Evolutionary conservation across 1,140 invertebrate genomes (phyloP).

Genomic region (Sitophilus oryzae): DNA sequence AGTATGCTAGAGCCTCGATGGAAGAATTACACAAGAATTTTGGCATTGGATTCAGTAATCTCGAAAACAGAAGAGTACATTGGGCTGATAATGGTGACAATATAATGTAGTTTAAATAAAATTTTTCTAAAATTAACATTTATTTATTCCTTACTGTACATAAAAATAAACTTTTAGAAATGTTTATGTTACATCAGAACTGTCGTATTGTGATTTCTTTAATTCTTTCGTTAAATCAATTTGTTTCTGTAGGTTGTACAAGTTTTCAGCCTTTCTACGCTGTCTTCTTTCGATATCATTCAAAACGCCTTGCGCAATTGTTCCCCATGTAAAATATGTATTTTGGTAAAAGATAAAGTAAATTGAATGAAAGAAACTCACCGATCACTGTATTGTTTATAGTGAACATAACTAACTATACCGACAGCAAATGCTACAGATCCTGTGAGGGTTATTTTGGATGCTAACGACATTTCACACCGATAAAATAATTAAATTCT

Average conservation of each 20-base stretch:
- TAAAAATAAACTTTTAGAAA: neutral
- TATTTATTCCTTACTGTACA: constrained; percentile 4
- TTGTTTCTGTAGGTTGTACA: constrained; percentile 64
- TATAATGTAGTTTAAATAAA: constrained; percentile 11
- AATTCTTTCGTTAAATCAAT: constrained; percentile 62
- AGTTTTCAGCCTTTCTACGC: constrained; percentile 65
- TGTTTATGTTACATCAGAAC: constrained; percentile 6
- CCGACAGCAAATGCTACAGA: constrained; percentile 46
- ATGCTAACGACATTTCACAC: constrained; percentile 49
- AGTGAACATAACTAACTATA: constrained; percentile 61
- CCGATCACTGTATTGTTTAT: constrained; percentile 58
- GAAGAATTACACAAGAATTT: constrained; percentile 43
- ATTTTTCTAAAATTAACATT: neutral
- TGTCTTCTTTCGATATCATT: constrained; percentile 68
- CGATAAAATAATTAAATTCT: too few species aligned
- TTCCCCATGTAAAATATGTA: constrained; percentile 47
- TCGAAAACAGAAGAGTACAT: constrained; percentile 39
- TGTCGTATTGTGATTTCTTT: constrained; percentile 39
- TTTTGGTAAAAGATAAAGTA: neutral
- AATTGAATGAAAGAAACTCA: constrained; percentile 30
- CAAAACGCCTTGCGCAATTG: constrained; percentile 68
- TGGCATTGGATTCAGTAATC: constrained; percentile 39
- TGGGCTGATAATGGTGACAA: constrained; percentile 37
- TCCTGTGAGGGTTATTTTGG: constrained; percentile 48
- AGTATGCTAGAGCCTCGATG: constrained; percentile 33